phyloP scores from a whole-genome alignment of 2,113 vertebrate species.

The Barnardius zonarius region DNA sequence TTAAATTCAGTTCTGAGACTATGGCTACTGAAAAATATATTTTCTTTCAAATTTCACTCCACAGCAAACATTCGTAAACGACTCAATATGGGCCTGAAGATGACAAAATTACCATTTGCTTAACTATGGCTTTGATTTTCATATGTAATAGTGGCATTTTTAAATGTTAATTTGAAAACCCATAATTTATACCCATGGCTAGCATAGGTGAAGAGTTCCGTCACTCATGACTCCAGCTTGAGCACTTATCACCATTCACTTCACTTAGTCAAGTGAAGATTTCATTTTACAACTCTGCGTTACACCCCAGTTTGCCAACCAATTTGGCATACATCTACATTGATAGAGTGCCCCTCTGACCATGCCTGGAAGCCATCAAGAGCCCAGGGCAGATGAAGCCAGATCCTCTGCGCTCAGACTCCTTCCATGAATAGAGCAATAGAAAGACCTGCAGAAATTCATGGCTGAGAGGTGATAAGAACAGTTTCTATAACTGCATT shows the following conservation, averaged over 20 bases:
- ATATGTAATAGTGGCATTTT: conserved; percentile 31
- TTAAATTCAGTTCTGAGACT: neutral
- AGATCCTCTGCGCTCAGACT: rapidly evolving
- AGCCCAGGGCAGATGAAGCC: neutral
- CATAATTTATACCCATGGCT: neutral
- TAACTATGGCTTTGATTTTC: neutral
- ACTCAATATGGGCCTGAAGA: neutral
- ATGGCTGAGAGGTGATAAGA: neutral
- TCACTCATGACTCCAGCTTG: neutral
- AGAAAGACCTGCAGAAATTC: neutral
- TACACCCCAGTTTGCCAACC: neutral
- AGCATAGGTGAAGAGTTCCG: neutral
- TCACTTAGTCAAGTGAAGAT: neutral
- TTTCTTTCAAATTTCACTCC: neutral
- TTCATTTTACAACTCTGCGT: neutral
- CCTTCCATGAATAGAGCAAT: neutral
- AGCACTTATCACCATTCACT: neutral
- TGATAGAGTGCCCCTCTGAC: neutral
- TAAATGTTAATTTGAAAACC: conserved; percentile 27
- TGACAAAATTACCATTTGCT: neutral
- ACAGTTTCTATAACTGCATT: neutral
- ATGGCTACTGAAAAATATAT: neutral
- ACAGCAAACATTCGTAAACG: neutral
- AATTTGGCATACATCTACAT: neutral
- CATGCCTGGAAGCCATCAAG: neutral